Percentiles rank a stretch among this genome's conserved stretches.
These are phyloP conservation scores for Pristionchus arcanus DNA, from an alignment of 2,888 invertebrate species.

Conservation along the genomic window DNA sequence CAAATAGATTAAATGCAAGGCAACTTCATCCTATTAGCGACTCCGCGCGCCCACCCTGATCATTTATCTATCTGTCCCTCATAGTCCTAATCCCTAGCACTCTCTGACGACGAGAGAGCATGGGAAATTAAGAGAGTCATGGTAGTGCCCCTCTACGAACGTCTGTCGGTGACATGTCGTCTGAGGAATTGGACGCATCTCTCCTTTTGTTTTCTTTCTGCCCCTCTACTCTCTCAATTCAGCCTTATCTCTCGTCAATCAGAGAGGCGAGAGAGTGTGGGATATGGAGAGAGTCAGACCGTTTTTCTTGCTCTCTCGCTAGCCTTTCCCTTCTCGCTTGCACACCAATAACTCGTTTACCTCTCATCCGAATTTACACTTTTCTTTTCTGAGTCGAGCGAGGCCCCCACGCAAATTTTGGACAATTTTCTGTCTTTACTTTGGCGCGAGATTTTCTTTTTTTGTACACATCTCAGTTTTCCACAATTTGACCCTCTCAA, in stretches of 20 bases:
- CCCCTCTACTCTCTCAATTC: no score
- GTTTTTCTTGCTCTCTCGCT: not conserved
- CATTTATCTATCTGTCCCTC: not conserved
- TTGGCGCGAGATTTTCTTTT: no score
- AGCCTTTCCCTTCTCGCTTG: conserved; percentile 9
- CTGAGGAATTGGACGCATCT: not conserved
- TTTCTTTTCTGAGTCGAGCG: not conserved
- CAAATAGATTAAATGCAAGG: no score
- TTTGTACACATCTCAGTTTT: no score
- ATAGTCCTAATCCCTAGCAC: not conserved
- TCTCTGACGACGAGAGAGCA: not conserved
- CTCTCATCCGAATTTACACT: not conserved
- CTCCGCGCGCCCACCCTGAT: not conserved
- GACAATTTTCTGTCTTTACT: not conserved
- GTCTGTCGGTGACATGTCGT: not conserved
- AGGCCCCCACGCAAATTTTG: not conserved
- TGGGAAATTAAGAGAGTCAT: not conserved
- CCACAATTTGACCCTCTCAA: no score
- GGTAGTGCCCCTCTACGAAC: not conserved
- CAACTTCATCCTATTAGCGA: not conserved
- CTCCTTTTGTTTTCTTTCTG: not conserved
- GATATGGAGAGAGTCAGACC: no score
- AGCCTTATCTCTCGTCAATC: no score
- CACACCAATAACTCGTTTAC: conserved; percentile 36
- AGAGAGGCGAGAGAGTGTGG: no score